Evolutionary conservation across 1,140 invertebrate species (phyloP).

Genomic region (Trichonephila clavipes): DNA sequence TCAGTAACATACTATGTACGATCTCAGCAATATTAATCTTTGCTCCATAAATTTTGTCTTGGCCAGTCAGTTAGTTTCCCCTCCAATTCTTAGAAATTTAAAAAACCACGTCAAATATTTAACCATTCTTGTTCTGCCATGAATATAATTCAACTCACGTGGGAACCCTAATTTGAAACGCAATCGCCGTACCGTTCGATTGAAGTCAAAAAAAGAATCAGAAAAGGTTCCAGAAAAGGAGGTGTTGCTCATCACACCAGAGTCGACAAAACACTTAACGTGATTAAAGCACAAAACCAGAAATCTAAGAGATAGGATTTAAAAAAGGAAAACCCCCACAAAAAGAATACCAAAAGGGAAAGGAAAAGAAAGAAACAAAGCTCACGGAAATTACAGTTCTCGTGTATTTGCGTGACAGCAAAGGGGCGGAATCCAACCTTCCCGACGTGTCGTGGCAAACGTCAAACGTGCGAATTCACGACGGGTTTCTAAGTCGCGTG

Average conservation of each 20-base stretch:
- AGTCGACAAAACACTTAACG: slow-evolving; percentile 48
- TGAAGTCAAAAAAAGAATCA: neutral
- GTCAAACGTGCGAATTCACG: slow-evolving; percentile 44
- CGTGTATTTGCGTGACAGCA: neutral
- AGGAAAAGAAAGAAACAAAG: neutral
- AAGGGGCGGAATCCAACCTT: neutral
- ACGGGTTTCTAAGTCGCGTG: neutral
- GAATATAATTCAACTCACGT: neutral
- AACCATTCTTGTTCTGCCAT: neutral
- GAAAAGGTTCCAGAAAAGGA: neutral
- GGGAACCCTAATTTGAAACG: neutral
- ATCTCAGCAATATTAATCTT: no score
- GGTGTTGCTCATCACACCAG: slow-evolving; percentile 11
- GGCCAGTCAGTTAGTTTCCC: no score
- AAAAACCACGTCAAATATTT: neutral
- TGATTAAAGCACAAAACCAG: slow-evolving; percentile 36
- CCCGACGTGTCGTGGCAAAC: slow-evolving; percentile 31
- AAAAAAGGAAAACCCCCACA: neutral
- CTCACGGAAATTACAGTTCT: slow-evolving; percentile 28
- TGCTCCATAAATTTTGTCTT: no score
- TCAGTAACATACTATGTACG: no score
- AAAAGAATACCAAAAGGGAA: neutral
- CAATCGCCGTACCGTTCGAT: neutral
- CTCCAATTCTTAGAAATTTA: no score
- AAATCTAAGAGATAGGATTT: slow-evolving; percentile 27